Conservation (phyloP, 2,113 vertebrate species). For the Daphoenositta chrysoptera region DNA sequence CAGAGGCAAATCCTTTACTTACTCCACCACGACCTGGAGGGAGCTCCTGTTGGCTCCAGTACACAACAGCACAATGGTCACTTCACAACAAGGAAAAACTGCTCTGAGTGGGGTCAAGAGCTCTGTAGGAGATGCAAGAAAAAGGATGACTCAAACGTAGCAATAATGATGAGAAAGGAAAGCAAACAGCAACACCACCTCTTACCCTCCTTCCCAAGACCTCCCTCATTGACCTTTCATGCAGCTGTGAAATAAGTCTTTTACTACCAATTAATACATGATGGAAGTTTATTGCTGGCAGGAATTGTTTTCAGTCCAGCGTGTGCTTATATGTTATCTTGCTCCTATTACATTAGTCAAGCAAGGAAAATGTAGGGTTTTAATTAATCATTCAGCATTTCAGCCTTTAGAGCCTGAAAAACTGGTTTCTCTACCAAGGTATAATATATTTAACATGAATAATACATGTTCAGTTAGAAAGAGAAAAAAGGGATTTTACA, state of each 20-base stretch:
- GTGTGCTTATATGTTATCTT: neutral
- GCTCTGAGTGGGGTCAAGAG: neutral
- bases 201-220: neutral
- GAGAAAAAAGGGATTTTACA: neutral
- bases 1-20: neutral
- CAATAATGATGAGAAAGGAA: neutral
- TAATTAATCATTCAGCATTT: conserved; percentile 2
- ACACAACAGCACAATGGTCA: neutral
- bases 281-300: neutral
- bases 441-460: neutral
- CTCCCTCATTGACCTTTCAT: neutral
- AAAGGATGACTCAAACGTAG: neutral
- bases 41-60: neutral
- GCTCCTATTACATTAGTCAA: neutral
- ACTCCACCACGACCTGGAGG: neutral
- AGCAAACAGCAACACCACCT: neutral
- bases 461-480: neutral
- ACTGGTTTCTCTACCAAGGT: neutral
- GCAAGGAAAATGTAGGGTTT: neutral
- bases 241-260: neutral
- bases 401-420: neutral
- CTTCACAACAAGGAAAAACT: neutral
- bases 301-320: neutral
- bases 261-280: neutral
- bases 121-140: fast-evolving